phyloP scores from a whole-genome alignment of 2,113 vertebrate genomes.

The Nycticryphes semicollaris region DNA sequence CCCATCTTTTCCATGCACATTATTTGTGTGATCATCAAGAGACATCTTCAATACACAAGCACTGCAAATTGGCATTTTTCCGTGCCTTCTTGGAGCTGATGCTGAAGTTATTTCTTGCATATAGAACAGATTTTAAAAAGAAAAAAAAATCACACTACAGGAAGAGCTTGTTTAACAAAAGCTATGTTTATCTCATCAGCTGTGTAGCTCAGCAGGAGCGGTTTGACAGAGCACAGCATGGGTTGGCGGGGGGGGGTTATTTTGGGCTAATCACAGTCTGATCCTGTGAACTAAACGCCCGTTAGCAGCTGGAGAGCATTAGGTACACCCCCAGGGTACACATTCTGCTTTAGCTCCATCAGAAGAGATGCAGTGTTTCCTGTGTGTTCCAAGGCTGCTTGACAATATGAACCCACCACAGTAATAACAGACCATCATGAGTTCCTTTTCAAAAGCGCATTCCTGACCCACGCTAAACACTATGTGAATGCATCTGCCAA shows the following conservation, averaged over 20 bases:
- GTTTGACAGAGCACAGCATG: conserved; percentile 13
- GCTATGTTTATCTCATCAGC: conserved; percentile 49
- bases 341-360: not conserved
- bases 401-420: not conserved
- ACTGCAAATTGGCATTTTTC: not conserved
- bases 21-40: not conserved
- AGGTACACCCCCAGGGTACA: not conserved
- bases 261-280: not conserved
- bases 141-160: not conserved
- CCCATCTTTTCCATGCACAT: not conserved
- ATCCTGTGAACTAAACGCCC: not conserved
- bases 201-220: conserved; percentile 11
- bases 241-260: not conserved
- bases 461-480: not conserved
- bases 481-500: not conserved
- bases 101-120: conserved; percentile 43
- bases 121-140: not conserved
- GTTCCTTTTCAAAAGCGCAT: not conserved
- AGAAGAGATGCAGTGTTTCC: not conserved
- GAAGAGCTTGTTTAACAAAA: conserved; percentile 46
- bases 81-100: not conserved
- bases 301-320: not conserved
- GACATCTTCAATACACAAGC: not conserved
- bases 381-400: not conserved
- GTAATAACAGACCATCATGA: not conserved